Conservation (phyloP, 2,888 invertebrate species). For the Corythucha ciliata region DNA sequence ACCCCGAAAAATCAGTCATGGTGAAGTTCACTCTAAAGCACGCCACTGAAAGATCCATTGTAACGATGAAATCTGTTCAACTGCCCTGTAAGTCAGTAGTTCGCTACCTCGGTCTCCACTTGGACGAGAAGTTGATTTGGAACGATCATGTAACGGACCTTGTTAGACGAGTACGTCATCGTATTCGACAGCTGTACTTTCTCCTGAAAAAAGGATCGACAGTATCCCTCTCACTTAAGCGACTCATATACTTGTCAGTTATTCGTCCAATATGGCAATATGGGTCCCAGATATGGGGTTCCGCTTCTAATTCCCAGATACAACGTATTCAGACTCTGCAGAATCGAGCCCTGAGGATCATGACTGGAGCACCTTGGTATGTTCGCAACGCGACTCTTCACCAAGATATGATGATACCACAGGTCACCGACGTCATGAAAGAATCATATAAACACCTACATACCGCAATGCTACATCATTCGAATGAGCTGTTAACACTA, state of each 20-base stretch:
- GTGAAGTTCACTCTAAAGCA: conserved; percentile 9
- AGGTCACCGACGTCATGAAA: background rate
- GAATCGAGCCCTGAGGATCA: conserved; percentile 6
- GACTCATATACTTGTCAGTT: background rate
- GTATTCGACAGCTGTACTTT: background rate
- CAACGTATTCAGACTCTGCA: conserved; percentile 8
- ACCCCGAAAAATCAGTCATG: conserved; percentile 1
- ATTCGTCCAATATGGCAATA: conserved; percentile 10
- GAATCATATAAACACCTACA: background rate
- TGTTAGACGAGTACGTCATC: background rate
- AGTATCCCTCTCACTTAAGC: background rate
- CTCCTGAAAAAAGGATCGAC: background rate
- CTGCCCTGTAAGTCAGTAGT: conserved; percentile 7
- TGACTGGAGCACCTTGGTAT: conserved; percentile 7
- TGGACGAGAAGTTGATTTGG: conserved; percentile 4
- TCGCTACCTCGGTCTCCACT: conserved; percentile 8
- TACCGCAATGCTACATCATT: background rate
- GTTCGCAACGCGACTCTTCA: conserved; percentile 4
- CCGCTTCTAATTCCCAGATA: conserved; percentile 3
- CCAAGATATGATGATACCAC: background rate
- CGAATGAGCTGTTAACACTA: background rate
- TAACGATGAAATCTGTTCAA: background rate
- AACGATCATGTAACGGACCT: background rate
- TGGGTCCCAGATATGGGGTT: conserved; percentile 4
- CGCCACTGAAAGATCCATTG: too few relatives aligned